Evolutionary conservation across 2,888 invertebrate species (phyloP), one percentile per base, ranked within the genome.

Genomic region (Argyresthia goedartella): DNA sequence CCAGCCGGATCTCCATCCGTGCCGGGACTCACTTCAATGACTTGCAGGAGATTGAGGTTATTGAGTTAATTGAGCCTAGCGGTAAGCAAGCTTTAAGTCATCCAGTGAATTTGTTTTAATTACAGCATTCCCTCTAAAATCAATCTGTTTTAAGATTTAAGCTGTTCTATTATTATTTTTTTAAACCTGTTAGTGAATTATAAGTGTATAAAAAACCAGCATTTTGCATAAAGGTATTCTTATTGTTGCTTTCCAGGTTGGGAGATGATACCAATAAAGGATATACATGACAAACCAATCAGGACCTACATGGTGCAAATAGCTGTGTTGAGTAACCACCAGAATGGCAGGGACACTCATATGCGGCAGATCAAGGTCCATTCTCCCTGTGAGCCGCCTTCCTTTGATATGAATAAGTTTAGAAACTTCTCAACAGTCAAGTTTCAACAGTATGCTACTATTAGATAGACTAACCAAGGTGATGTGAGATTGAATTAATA

Each of bases 331-430:
- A 96, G 97, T 62, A 99, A 99, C 80, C 99, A 99, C 79, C 99
- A 99, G 76, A 99, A 99, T 82, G 99, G 99, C 4, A 86, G 99
- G 56, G 99, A 99, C 71, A 99, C 99, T 1, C 99, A 99, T 69
- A 95, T 99, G 91, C 89, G 99, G 52, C 97, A 97, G 78, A 97
- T 99, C 55, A 96, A 97, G 81, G 93, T 99, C 52, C 96, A 98
- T 72, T 97, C 98, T 49, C 97, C 98, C 0, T 87, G 87, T 64
- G 91, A 92, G 68, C 87, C 89, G 53, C 88, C 90, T 47, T 89
- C 90, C 49, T 88, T 90, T 63, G 88, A 92, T 11, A 84, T 92
- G 15, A 91, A 93, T 63, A 89, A 92, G 60, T 90, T 92, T 66
- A 92, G 92, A 43, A 92, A 92, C 69, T 96, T 95, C 75, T 92